Base-by-base conservation (phyloP, 2,113 vertebrate genomes). In the Prunella himalayana region DNA sequence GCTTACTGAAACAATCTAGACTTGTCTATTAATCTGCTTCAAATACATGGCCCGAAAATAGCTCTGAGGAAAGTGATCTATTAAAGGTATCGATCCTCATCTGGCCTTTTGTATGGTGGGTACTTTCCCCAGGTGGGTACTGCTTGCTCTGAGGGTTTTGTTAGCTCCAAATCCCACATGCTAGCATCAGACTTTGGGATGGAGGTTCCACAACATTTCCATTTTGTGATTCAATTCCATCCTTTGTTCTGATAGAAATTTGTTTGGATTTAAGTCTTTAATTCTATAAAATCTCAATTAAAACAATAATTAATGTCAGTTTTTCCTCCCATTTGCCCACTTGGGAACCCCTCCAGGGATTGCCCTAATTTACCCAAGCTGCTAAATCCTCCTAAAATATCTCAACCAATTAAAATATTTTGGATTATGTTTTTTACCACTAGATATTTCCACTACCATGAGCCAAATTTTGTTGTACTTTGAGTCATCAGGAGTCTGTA, bases 21-120 rank as follows among this genome's bases (percentile, higher is more conserved):
- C 56, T 71, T 83, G 20, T 71, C 92, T 88, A 84, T 92, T 93
- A 91, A 84, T 92, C 72, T 92, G 69, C 60, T 91, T 92, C 83
- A 91, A 82, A 94, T 64, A 57, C 39, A 45, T 7, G 19, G 60
- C 11, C 27, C n/a, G 37, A 64, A 92, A 95, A 91, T 56, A 94
- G 49, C 60, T 64, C 42, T 33, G 35, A 89, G 83, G 86, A 91
- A 82, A 91, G 61, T 13, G 49, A 79, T 78, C 70, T 89, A 45
- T 91, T 94, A 91, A 87, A 53, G 56, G n/a, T 82, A 89, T 92
- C 13, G 73, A 92, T 92, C 51, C 21, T 71, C 28, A 64, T 87
- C 41, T 72, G 47, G 33, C 37, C 31, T 83, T 92, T 92, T 45
- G 45, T 68, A 49, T 54, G 57, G n/a, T 24, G 63, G 25, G 33